phyloP scores from a whole-genome alignment of 2,113 vertebrate species.

The Hyaena hyaena region DNA sequence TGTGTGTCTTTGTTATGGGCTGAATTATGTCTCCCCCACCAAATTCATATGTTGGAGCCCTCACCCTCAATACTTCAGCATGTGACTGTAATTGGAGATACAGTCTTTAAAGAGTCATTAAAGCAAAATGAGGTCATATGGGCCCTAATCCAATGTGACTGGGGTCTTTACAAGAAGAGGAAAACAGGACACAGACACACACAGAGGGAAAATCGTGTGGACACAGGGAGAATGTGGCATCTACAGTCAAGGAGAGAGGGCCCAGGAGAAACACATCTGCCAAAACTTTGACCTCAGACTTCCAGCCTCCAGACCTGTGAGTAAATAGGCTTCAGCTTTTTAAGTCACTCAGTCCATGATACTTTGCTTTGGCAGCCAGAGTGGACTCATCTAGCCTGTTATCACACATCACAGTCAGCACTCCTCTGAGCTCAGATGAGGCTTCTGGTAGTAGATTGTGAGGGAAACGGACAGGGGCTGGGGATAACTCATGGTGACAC shows the following conservation, averaged over 20 bases:
- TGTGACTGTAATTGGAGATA: neutral
- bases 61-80: neutral
- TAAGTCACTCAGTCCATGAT: accelerated
- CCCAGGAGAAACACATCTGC: neutral
- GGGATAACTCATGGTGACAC: neutral
- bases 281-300: neutral
- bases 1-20: accelerated
- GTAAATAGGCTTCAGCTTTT: neutral
- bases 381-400: neutral
- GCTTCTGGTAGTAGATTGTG: neutral
- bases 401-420: too few relatives aligned
- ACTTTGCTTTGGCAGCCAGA: neutral
- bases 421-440: neutral
- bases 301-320: neutral
- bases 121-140: neutral
- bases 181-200: neutral
- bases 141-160: neutral
- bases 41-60: neutral
- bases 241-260: too few relatives aligned
- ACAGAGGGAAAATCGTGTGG: neutral
- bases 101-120: neutral
- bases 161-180: neutral
- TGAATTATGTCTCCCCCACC: neutral
- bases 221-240: accelerated
- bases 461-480: neutral